Conservation (phyloP, 2,113 vertebrate genomes). For the Tautogolabrus adspersus region DNA sequence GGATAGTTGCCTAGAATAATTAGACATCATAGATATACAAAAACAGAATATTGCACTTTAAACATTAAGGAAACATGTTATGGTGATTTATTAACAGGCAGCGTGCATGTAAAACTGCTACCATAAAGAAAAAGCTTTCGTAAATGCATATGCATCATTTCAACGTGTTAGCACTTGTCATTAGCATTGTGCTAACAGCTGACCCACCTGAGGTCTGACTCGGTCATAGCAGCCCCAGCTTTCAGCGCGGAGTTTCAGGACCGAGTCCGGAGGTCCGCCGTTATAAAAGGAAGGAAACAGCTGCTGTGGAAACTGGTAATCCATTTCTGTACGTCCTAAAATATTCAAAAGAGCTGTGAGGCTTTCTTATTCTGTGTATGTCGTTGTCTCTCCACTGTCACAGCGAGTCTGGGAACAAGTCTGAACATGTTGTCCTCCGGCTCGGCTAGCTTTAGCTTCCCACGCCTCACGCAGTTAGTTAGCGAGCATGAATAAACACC, state of each 20-base stretch:
- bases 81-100: too few relatives aligned
- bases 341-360: fast-evolving
- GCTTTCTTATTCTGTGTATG: fast-evolving
- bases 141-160: too few relatives aligned
- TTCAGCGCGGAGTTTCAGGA: conserved; percentile 16
- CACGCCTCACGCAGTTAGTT: too few relatives aligned
- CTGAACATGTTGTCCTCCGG: conserved; percentile 38
- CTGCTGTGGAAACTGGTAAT: conserved; percentile 70
- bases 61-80: too few relatives aligned
- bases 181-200: neutral
- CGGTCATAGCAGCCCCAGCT: conserved; percentile 73
- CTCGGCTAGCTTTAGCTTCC: conserved; percentile 11
- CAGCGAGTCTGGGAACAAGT: neutral
- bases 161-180: too few relatives aligned
- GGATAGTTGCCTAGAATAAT: too few relatives aligned
- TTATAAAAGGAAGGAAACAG: conserved; percentile 77
- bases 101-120: too few relatives aligned
- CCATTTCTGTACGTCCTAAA: conserved; percentile 53
- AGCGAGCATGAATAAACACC: neutral
- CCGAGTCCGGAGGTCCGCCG: conserved; percentile 60
- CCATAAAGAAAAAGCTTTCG: too few relatives aligned
- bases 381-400: neutral
- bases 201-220: conserved; percentile 66
- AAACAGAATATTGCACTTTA: too few relatives aligned
- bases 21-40: too few relatives aligned